A percentile compares a stretch with the other conserved stretches of the same genome.
These are phyloP conservation scores for Equus quagga DNA, from an alignment of 2,113 vertebrate genomes.

Conservation along the genomic window DNA sequence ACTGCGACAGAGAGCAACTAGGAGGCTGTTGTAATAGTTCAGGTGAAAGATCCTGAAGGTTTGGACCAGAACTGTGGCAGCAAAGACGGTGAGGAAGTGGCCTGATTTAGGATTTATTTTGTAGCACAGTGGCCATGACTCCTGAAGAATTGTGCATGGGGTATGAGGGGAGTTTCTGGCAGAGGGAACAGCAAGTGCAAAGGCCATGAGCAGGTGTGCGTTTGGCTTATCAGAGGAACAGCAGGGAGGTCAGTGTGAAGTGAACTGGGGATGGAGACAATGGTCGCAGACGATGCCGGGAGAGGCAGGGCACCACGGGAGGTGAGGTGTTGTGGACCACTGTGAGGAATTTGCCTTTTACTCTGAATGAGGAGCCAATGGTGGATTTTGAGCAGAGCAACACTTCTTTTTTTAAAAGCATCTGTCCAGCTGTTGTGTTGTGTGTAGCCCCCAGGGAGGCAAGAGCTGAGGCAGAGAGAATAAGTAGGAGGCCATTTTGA, in stretches of 20 bases:
- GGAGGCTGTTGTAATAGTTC: neutral
- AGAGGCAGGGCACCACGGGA: neutral
- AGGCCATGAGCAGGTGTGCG: neutral
- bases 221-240: neutral
- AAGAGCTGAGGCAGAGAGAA: neutral
- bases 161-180: neutral
- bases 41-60: neutral
- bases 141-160: neutral
- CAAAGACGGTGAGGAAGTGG: neutral
- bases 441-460: neutral
- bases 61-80: too few species aligned
- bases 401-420: neutral
- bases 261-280: neutral
- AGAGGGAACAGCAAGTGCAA: neutral
- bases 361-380: neutral
- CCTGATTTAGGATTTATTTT: neutral
- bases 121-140: neutral
- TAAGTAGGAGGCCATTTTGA: neutral
- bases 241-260: neutral
- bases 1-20: neutral
- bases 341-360: neutral
- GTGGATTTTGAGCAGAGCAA: neutral
- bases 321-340: neutral
- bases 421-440: neutral
- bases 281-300: neutral